Percentiles rank a stretch among this genome's conserved stretches.
These are phyloP conservation scores for Brachylomia viminalis DNA, from an alignment of 2,888 invertebrate genomes.

Conservation along the genomic window DNA sequence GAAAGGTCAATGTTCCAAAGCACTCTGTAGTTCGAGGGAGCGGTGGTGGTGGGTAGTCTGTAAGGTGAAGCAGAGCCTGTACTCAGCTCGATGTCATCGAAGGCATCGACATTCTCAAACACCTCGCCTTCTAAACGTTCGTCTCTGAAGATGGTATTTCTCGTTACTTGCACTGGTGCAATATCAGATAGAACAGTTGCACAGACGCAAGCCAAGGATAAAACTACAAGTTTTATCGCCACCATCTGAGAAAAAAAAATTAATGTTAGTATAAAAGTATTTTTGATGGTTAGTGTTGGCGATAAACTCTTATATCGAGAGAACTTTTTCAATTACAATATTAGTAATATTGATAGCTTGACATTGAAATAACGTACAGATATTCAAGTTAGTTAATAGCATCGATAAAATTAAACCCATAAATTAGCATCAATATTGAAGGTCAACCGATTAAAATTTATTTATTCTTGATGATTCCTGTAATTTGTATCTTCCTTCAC, in stretches of 20 bases:
- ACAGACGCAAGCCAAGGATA: slow-evolving; percentile 72
- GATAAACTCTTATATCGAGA: background rate
- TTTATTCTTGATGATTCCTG: background rate
- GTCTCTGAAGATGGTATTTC: slow-evolving; percentile 84
- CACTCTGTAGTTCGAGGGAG: slow-evolving; percentile 89
- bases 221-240: slow-evolving; percentile 73
- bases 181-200: slow-evolving; percentile 72
- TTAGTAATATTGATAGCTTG: background rate
- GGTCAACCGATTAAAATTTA: background rate
- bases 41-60: slow-evolving; percentile 87
- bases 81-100: slow-evolving; percentile 44
- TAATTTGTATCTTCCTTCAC: background rate
- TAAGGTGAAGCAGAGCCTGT: slow-evolving; percentile 72
- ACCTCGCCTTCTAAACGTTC: slow-evolving; percentile 81
- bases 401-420: too few relatives aligned
- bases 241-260: slow-evolving; percentile 81
- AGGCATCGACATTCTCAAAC: slow-evolving; percentile 78
- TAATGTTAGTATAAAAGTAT: background rate
- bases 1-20: slow-evolving; percentile 79
- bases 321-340: background rate
- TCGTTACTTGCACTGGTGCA: slow-evolving; percentile 64
- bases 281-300: background rate
- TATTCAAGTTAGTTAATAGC: too few relatives aligned
- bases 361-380: background rate
- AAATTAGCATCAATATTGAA: slow-evolving; percentile 13